phyloP scores from a whole-genome alignment of 2,113 vertebrate species.

The Colossoma macropomum region DNA sequence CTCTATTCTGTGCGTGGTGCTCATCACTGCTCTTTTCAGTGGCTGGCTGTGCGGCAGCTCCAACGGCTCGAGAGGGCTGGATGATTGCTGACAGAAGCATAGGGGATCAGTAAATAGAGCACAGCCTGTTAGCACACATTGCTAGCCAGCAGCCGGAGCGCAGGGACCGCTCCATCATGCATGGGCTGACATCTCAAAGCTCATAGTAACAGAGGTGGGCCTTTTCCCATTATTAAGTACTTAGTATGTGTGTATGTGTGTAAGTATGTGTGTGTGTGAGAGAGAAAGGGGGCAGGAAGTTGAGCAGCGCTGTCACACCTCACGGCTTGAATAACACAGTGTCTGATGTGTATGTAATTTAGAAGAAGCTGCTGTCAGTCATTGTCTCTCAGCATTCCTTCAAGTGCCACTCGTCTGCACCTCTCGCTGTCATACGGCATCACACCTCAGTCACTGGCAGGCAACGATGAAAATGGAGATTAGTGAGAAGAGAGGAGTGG shows the following conservation, averaged over 20 bases:
- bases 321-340: slow-evolving; percentile 40
- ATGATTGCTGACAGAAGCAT: slow-evolving; percentile 68
- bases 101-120: slow-evolving; percentile 72
- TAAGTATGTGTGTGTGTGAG: slow-evolving; percentile 26
- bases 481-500: slow-evolving; percentile 38
- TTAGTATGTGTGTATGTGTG: background rate
- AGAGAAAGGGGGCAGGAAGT: slow-evolving; percentile 12
- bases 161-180: slow-evolving; percentile 21
- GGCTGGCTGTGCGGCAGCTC: background rate
- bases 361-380: slow-evolving; percentile 53
- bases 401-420: slow-evolving; percentile 44
- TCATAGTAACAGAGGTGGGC: slow-evolving; percentile 1
- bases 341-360: slow-evolving; percentile 54
- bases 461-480: slow-evolving; percentile 41
- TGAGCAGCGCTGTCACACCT: slow-evolving; percentile 38
- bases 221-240: slow-evolving; percentile 27
- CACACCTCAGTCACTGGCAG: slow-evolving; percentile 26
- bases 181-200: background rate
- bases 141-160: slow-evolving; percentile 69
- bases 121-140: slow-evolving; percentile 64
- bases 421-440: slow-evolving; percentile 45
- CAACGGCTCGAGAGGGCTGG: slow-evolving; percentile 45
- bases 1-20: background rate
- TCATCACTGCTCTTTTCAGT: slow-evolving; percentile 17
- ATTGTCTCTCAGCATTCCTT: slow-evolving; percentile 47